Evolutionary conservation across 2,888 invertebrate species (phyloP), one percentile per base, ranked within the genome.

Genomic region (Drosophila vallismaia): DNA sequence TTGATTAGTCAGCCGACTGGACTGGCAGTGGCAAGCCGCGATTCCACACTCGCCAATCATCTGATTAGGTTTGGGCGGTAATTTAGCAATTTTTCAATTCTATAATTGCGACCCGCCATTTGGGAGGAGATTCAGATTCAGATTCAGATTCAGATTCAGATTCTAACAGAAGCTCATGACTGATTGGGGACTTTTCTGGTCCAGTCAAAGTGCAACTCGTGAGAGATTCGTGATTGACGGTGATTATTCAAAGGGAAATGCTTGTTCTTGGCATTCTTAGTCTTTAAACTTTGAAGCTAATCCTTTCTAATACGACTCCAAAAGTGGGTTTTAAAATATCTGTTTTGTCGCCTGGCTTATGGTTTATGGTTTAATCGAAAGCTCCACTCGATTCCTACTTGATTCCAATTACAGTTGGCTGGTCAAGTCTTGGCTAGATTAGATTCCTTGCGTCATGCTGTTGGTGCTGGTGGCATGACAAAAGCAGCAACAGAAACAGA

Each of bases 51-150:
- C 46, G 52, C 14, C 36, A 68, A 40, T 59, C 58, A 68, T 26
- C 50, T 70, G 69, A 70, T 70, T 70, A 70, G 70, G 70, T 70
- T 69, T 33, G 50, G 51, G 12, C n/a, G 51, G 69, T 53, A 70
- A 70, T 60, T 70, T 60, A 54, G 68, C 59, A 67, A 36, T 36
- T 36, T 36, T 36, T 36, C 36, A 36, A 69, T 69, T 68, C 49
- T 44, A 52, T 60, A 70, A 70, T 70, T 69, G 50, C 69, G 19
- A 19, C 19, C 19, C 33, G 33, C 36, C 19, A 2, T 1, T 19
- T 19, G 19, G 19, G 19, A 19, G 19, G 19, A 19, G 19, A 19
- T 19, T 19, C 19, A 19, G 19, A 19, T 19, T 19, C 19, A 19
- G 19, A 19, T 19, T 19, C 19, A 19, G 19, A 19, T 19, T 19